Base-by-base conservation (phyloP, 2,797 vertebrate species). In the Pteronotus mesoamericanus region DNA sequence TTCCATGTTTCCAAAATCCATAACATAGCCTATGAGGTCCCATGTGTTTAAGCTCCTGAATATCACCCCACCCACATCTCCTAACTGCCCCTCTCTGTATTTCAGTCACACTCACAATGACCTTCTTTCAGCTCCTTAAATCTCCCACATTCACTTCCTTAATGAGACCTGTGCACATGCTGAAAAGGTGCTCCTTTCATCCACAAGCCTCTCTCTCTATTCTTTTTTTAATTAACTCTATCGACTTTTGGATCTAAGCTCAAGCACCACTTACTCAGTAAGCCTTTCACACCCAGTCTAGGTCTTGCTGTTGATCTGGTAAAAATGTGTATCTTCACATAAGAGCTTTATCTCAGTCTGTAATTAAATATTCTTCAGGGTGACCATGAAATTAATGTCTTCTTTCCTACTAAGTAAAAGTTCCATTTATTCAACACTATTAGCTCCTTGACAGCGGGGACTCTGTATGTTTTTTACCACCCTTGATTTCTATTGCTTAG, bases 301-400 rank as follows among this genome's bases (percentile, higher is more conserved):
- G 37, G 9, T 68, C n/a, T 64, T 84, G 32, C 32, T 87, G 14
- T 48, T 82, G 34, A 18, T 64, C 39, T 91, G 69, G 64, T 42
- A 75, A 97, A 95, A 86, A 79, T 64, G 9, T 16, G 3, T 74
- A 18, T 32, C 44, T 74, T 85, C 48, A 26, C 44, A 26, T 86
- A 74, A 46, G 16, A 91, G 21, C 51, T 46, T 29, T 79, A 82
- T 37, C 29, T 79, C 24, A 74, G 14, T 78, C 83, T 86, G 3
- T 83, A 91, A 82, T 80, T 87, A 95, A 89, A 93, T 83, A 86
- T 71, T 86, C 53, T 95, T 86, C 12, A 15, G 26, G 3, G 24
- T 83, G 26, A 61, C 86, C 86, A n/a, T 86, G 22, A 89, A 77
- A 84, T 53, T 89, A 44, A 83, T 91, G 9, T 69, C 69, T 69